These are phyloP conservation scores for Ophion costatus DNA, from an alignment of 2,888 invertebrate species.

Conservation along the genomic window DNA sequence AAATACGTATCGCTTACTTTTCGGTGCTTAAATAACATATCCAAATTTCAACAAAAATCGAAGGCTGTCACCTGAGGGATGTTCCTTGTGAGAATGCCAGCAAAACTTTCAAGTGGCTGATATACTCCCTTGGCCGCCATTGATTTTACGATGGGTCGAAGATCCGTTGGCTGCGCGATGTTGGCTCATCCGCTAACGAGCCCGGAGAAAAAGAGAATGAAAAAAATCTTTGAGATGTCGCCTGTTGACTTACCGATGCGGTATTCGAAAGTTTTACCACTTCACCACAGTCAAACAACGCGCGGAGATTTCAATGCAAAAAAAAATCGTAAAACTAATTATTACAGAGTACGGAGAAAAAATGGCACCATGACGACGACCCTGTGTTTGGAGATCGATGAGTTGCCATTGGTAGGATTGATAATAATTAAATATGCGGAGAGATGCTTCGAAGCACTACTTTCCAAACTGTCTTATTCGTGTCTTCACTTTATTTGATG, in stretches of 20 bases:
- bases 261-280: neutral
- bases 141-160: neutral
- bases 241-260: neutral
- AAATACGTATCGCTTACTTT: no score
- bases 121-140: neutral
- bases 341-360: neutral
- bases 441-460: neutral
- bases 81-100: no score
- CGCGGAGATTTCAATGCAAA: no score
- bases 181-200: neutral
- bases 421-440: neutral
- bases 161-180: neutral
- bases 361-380: neutral
- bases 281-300: neutral
- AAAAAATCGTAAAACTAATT: neutral
- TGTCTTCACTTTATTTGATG: conserved; percentile 11
- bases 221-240: neutral
- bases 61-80: no score
- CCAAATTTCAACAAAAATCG: no score
- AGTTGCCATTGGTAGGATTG: no score
- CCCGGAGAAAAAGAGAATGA: neutral
- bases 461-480: conserved; percentile 13
- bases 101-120: neutral
- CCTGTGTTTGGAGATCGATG: no score
- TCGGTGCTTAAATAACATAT: no score